Base-by-base conservation (phyloP, 2,113 vertebrate species). In the Circaetus gallicus region DNA sequence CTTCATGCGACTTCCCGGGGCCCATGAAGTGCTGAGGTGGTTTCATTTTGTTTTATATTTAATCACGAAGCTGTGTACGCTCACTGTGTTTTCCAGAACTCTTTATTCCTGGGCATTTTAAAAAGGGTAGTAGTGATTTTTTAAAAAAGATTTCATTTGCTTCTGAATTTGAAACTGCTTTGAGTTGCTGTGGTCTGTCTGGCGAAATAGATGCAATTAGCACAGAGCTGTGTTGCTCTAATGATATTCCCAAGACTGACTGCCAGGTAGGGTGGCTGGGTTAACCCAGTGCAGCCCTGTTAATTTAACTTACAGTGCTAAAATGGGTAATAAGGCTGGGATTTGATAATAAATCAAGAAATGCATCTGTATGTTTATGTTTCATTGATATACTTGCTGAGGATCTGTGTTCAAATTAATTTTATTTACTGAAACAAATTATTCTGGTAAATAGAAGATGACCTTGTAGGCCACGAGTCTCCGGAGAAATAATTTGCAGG, bases 11-110 rank as follows among this genome's bases (percentile, higher is more conserved):
- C 17, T 76, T 82, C 36, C 38, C 3, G 1, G 31, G 29, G 73
- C 38, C 34, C 4, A 1, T 25, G 38, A 78, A 83, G 28, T 49
- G 34, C 45, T 82, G 47, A 69, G 34, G 13, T 63, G 53, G 29
- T 59, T 92, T 94, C 3, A 20, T 77, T 76, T 89, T 50, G 4
- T 38, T 80, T 92, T 79, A 11, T 65, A 29, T 82, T 88, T 82
- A 18, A 21, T 66, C n/a, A 43, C 0, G 0, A 89, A 91, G 26
- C 32, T 1, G 3, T 31, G 45, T 45, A 52, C 2, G 2, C 25
- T 82, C 22, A 17, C 29, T 50, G 38, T 93, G 28, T 94, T 94
- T 96, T 82, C 43, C 55, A 50, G 36, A 78, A 43, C 8, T 62
- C n/a, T 50, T 20, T 71, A 19, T 72, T 92, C 29, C 26, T 25